Evolutionary conservation across 2,113 vertebrate genomes (phyloP), one percentile per base, ranked within the genome.

Genomic region (Tenrec ecaudatus): DNA sequence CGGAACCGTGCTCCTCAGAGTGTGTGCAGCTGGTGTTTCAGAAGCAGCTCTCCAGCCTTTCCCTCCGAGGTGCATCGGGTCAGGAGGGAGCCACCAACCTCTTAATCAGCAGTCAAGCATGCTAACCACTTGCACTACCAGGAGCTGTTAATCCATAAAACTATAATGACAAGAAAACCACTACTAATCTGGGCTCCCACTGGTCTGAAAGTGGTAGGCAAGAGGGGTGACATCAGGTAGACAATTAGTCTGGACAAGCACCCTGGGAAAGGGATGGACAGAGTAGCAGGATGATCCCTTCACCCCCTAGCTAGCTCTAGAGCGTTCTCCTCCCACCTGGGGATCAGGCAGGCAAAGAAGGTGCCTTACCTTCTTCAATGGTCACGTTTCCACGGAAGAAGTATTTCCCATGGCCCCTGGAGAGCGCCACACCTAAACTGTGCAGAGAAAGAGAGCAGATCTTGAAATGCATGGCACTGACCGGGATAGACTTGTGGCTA

Each of bases 361-460:
- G 43, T 7, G 88, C 73, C 98, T 97, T 98, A 99, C 99, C 99
- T 99, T 99, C 99, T 95, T 99, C 99, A 78, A 99, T 98, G 68
- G 99, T 99, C 90, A 99, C 99, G 1, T 99, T 99, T 60, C 99
- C 99, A 96, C 98, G 98, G 98, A 99, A 99, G 98, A 99, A 99
- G 97, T 98, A 99, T 97, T 99, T 99, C 86, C 99, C 99, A 25
- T 99, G 99, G 96, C 99, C 99, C 97, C 99, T 98, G 95, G 99
- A 99, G 92, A 99, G 98, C 96, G 99, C 99, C 92, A 99, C 99
- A 95, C 99, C 99, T 97, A 99, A 98, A 98, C 99, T 99, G 47
- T 53, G 98, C 95, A 97, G 95, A 98, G 91, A 98, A 96, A 98
- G 96, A 98, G 96, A 98, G 95, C 95, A 98, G 94, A 98, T 93